Evolutionary conservation across 2,113 vertebrate genomes (phyloP), one percentile per base, ranked within the genome.

Genomic region (Phasianus colchicus): DNA sequence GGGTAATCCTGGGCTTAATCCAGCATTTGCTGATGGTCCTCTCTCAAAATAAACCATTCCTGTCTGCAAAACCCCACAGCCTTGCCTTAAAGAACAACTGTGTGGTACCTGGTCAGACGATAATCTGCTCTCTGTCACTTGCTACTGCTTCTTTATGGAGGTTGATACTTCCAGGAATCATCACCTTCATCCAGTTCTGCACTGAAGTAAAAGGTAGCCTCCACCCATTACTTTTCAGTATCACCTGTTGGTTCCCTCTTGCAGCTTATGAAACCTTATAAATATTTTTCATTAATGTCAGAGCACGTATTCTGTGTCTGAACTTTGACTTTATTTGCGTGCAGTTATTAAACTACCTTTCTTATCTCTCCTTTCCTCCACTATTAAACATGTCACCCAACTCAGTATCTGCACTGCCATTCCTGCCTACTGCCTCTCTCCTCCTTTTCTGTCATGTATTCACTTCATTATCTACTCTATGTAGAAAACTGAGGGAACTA

Each of bases 361-460:
- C 45, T 95, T 96, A 78, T 75, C 70, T 90, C 65, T 77, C 30
- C 60, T 84, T 79, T 86, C 24, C 21, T 88, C 25, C 34, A 9
- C 42, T 84, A 50, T 72, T 88, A 83, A 92, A 76, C 70, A 27
- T 74, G 83, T 83, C 73, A 88, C 55, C 76, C 64, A 42, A 54
- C 21, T 55, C 72, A 38, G 3, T 66, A 93, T 74, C 69, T 80
- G 36, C 45, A 70, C 45, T 55, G 12, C 42, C 57, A 25, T 45
- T 36, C 60, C 34, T 42, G 10, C 36, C 90, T 65, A 43, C 69
- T 63, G 22, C 60, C 15, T 69, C 57, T 88, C 17, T 77, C 58
- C 57, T 77, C 84, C 34, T 48, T 36, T 86, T 90, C 60, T 66
- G 48, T 92, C 69, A 27, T 42, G 30, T 76, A 54, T 63, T 38